phyloP scores from a whole-genome alignment of 2,113 vertebrate genomes.

The Nibea albiflora region DNA sequence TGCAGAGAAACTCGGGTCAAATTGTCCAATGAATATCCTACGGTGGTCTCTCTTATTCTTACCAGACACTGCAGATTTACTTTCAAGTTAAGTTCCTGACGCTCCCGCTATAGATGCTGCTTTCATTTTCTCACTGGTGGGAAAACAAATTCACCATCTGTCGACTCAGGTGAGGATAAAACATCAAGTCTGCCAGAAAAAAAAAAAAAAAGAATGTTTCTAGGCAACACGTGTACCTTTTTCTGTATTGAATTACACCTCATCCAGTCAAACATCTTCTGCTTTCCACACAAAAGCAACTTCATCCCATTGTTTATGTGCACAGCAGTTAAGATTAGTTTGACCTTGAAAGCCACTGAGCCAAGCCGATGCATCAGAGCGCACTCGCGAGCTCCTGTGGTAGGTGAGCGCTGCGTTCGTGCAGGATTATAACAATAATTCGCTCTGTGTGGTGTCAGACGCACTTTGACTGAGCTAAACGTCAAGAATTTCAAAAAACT shows the following conservation, averaged over 20 bases:
- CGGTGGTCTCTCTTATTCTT: neutral
- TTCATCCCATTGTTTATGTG: neutral
- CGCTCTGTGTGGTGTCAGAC: neutral
- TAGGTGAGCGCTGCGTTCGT: neutral
- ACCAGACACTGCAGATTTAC: neutral
- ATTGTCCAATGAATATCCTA: neutral
- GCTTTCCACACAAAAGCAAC: neutral
- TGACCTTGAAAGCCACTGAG: constrained; percentile 32
- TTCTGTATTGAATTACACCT: neutral
- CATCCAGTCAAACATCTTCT: neutral
- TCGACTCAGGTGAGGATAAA: constrained; percentile 17
- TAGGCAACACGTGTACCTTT: neutral
- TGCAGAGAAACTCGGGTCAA: neutral
- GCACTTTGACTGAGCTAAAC: constrained; percentile 27
- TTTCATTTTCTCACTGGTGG: neutral
- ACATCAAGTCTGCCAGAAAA: neutral
- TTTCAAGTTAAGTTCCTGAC: constrained; percentile 1
- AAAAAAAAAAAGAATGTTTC: neutral
- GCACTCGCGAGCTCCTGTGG: neutral
- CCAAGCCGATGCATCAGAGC: neutral
- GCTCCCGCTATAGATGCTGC: neutral
- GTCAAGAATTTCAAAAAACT: neutral
- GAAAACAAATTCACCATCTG: constrained; percentile 16
- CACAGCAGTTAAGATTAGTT: constrained; percentile 10
- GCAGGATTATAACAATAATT: neutral